Percentiles rank a stretch among this genome's conserved stretches.
These are phyloP conservation scores for Oceanodroma tethys DNA, from an alignment of 2,113 vertebrate genomes.

Conservation along the genomic window DNA sequence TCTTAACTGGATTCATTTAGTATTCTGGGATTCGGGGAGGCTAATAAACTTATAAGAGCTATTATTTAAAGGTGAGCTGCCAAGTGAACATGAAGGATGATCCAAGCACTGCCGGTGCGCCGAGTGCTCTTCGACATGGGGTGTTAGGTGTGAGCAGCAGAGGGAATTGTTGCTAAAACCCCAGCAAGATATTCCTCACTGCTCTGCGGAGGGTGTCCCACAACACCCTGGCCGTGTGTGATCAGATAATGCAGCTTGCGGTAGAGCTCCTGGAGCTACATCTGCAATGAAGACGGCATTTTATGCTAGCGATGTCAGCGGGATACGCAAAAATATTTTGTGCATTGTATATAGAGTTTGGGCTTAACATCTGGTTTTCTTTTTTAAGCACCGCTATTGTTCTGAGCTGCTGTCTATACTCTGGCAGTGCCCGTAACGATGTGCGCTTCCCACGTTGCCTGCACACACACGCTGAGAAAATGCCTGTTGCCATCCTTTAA, in stretches of 20 bases:
- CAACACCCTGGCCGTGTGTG: rapidly evolving
- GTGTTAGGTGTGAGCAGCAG: neutral
- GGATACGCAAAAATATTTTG: neutral
- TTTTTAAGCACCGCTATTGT: neutral
- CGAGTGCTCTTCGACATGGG: rapidly evolving
- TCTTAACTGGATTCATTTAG: constrained; percentile 18
- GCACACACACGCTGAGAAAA: neutral
- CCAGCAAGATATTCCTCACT: neutral
- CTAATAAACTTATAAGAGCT: constrained; percentile 11
- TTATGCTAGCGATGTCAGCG: neutral
- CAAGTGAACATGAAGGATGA: neutral
- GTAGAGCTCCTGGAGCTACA: neutral
- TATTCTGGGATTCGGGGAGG: neutral
- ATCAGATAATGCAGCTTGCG: neutral
- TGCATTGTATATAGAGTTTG: neutral
- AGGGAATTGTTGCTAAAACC: neutral
- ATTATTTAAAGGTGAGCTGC: constrained; percentile 51
- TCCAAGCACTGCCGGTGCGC: neutral
- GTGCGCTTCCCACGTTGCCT: neutral
- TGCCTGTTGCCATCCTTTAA: neutral
- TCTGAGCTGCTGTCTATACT: neutral
- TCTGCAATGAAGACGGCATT: neutral
- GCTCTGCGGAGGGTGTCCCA: neutral
- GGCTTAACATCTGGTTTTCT: neutral
- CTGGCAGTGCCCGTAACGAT: rapidly evolving